phyloP scores from a whole-genome alignment of 2,888 invertebrate genomes.

The Acholoe squamosa region DNA sequence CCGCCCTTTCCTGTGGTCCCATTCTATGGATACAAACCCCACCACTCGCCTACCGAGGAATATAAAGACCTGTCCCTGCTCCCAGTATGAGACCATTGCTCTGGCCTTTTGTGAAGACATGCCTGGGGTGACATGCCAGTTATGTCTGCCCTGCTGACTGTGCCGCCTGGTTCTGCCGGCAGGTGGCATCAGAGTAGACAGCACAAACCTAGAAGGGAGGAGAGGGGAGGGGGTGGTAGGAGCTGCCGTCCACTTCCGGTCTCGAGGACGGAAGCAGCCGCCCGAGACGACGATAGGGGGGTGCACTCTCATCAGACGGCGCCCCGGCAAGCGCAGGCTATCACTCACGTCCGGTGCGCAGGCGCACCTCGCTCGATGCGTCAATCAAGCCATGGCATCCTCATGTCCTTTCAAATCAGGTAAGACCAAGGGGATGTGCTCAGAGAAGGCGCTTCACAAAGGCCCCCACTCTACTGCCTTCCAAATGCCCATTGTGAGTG shows the following conservation, averaged over 20 bases:
- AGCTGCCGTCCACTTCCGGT: neutral
- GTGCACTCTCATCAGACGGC: neutral
- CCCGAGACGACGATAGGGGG: neutral
- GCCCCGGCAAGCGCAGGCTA: neutral
- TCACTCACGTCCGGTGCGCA: slow-evolving; percentile 11
- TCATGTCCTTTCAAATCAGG: slow-evolving; percentile 18
- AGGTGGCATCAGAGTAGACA: neutral
- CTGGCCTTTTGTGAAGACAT: neutral
- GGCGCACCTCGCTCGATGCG: neutral
- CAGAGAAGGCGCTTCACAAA: neutral
- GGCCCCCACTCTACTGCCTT: neutral
- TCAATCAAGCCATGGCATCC: slow-evolving; percentile 37
- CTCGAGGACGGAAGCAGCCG: slow-evolving; percentile 10
- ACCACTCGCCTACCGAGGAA: neutral
- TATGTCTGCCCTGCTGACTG: neutral
- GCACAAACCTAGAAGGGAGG: neutral
- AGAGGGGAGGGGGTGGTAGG: neutral
- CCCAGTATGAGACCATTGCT: neutral
- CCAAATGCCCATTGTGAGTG: neutral
- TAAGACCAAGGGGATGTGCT: neutral
- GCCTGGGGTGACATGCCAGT: slow-evolving; percentile 1
- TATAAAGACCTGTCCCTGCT: neutral
- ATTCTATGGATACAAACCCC: too few relatives aligned
- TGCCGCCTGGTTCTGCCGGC: neutral
- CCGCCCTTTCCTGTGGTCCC: too few relatives aligned